Percentiles rank a stretch among this genome's conserved stretches.
These are phyloP conservation scores for Siderastrea radians DNA, from an alignment of 92 coral and sea anemone genomes.

Conservation along the genomic window DNA sequence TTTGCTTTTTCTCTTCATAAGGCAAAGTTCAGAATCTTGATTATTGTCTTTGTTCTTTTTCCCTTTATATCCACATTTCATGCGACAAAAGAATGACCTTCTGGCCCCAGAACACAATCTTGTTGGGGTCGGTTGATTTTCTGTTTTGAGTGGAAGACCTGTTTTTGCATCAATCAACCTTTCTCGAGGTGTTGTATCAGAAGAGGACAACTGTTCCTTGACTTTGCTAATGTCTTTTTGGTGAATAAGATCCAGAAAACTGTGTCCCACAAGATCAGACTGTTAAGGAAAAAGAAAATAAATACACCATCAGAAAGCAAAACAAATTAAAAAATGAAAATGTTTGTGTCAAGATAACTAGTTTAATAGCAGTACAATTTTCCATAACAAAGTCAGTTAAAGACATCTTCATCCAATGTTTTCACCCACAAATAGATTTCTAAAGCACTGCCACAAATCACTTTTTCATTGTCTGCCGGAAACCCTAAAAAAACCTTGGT, in stretches of 20 bases:
- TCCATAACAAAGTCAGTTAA: no score
- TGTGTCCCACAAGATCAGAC: conserved; percentile 92
- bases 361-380: no score
- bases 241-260: conserved; percentile 87
- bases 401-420: no score
- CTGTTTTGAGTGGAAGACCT: conserved; percentile 45
- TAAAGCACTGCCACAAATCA: no score
- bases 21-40: conserved; percentile 55
- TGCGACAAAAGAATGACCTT: conserved; percentile 91
- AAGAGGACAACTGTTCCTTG: conserved; percentile 84
- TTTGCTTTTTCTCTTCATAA: conserved; percentile 70
- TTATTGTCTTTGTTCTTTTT: conserved; percentile 40
- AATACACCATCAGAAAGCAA: background rate
- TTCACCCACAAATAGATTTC: no score
- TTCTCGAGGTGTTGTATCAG: conserved; percentile 70
- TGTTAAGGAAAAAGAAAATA: conserved; percentile 9
- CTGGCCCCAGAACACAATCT: conserved; percentile 91
- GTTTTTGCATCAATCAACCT: conserved; percentile 59
- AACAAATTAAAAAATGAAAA: no score
- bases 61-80: conserved; percentile 76
- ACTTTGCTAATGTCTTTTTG: conserved; percentile 83
- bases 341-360: no score
- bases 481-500: no score
- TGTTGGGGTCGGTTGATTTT: conserved; percentile 53
- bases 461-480: no score